Conservation (phyloP, 2,113 vertebrate species). For the Puntigrus tetrazona region DNA sequence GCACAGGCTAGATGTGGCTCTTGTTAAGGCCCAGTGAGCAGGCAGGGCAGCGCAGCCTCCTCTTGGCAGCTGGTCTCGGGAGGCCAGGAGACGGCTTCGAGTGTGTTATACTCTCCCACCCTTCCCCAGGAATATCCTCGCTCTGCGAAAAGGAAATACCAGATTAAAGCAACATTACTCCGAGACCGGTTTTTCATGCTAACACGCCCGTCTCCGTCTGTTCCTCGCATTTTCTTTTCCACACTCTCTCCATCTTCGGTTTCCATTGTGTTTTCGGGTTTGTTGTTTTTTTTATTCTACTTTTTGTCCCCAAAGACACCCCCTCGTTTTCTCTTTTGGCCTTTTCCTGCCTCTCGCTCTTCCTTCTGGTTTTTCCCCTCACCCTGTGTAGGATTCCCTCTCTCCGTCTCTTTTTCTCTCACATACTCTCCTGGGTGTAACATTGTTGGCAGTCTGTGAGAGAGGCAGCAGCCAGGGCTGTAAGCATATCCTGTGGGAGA, state of each 20-base stretch:
- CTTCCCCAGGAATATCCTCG: slow-evolving; percentile 55
- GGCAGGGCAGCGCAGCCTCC: neutral
- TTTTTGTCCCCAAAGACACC: neutral
- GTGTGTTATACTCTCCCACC: slow-evolving; percentile 59
- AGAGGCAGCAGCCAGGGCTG: slow-evolving; percentile 59
- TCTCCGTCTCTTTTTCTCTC: slow-evolving; percentile 15
- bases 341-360: slow-evolving; percentile 43
- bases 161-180: slow-evolving; percentile 68
- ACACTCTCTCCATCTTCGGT: slow-evolving; percentile 33
- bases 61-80: slow-evolving; percentile 34
- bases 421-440: slow-evolving; percentile 56
- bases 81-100: slow-evolving; percentile 34
- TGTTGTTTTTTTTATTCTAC: neutral
- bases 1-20: slow-evolving; percentile 2
- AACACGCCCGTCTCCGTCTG: neutral
- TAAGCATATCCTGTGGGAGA: slow-evolving; percentile 57
- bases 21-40: slow-evolving; percentile 32
- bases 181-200: slow-evolving; percentile 56
- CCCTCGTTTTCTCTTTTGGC: slow-evolving; percentile 14
- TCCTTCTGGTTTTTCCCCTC: neutral
- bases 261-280: neutral
- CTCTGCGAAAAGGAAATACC: slow-evolving; percentile 74
- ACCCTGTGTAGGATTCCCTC: slow-evolving; percentile 26
- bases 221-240: neutral
- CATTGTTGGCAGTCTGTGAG: slow-evolving; percentile 58